These are phyloP conservation scores for Pterocles orientalis DNA, from an alignment of 2,113 vertebrate species.

Conservation along the genomic window DNA sequence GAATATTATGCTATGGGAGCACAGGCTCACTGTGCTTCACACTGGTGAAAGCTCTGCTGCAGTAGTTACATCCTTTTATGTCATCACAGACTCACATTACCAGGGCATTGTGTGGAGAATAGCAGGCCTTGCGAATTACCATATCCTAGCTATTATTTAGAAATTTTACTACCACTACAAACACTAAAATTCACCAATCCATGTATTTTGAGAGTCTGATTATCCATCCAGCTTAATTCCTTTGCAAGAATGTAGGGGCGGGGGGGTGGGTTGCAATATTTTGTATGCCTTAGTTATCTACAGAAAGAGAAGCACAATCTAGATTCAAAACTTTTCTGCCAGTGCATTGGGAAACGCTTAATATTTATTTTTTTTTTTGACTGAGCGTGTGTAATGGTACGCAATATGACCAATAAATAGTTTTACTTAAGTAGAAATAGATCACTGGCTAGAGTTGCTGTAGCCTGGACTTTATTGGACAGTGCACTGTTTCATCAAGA, in stretches of 20 bases:
- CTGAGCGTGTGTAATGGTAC: not conserved
- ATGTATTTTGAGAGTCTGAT: not conserved
- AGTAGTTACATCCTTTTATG: not conserved
- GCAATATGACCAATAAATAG: not conserved
- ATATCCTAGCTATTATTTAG: not conserved
- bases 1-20: not conserved
- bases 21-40: not conserved
- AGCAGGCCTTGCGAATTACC: not conserved
- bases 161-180: not conserved
- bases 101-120: not conserved
- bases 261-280: not conserved
- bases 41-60: accelerated
- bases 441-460: not conserved
- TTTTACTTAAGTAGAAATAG: not conserved
- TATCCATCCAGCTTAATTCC: not conserved
- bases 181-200: not conserved
- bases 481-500: not conserved
- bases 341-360: not conserved
- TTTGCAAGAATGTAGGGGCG: not conserved
- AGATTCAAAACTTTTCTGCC: not conserved
- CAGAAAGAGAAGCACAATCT: not conserved
- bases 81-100: not conserved
- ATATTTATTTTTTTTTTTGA: not conserved
- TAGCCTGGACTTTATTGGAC: not conserved
- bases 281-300: not conserved